Conservation (phyloP, 2,888 invertebrate genomes). For the Chrysolina americana region DNA sequence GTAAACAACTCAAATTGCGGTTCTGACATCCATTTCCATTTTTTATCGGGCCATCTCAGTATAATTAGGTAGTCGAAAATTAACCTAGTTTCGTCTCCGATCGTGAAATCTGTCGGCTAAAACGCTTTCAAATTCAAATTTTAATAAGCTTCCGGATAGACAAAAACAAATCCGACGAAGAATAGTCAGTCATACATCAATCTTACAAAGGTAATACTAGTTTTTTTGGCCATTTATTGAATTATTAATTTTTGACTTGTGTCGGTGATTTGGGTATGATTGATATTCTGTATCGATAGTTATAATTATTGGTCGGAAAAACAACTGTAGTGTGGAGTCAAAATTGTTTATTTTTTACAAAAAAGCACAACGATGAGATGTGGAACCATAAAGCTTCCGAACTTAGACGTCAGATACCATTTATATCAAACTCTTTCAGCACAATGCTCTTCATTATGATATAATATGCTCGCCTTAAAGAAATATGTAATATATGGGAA, state of each 20-base stretch:
- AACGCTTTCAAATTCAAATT: conserved; percentile 19
- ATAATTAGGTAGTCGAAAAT: conserved; percentile 32
- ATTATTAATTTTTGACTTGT: not conserved
- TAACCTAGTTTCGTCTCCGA: conserved; percentile 24
- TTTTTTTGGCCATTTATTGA: not conserved
- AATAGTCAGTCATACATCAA: not conserved
- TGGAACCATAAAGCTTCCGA: no score
- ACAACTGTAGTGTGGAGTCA: no score
- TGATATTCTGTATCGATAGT: not conserved
- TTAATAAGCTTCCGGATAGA: conserved; percentile 13
- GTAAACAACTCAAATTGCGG: conserved; percentile 24
- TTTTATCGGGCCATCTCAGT: conserved; percentile 9
- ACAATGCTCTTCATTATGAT: not conserved
- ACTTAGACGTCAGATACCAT: no score
- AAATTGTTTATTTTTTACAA: no score
- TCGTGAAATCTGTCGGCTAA: conserved; percentile 25
- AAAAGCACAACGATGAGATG: no score
- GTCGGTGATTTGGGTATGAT: not conserved
- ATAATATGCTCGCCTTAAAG: no score
- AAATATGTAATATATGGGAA: no score
- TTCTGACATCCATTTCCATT: conserved; percentile 23
- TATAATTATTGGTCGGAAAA: no score
- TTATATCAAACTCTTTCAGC: not conserved
- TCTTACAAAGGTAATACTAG: conserved; percentile 3
- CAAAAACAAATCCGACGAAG: conserved; percentile 6